Percentiles rank a stretch among this genome's conserved stretches.
Evolutionary conservation across 2,113 vertebrate species (phyloP).

Genomic region (Pseudonaja textilis): DNA sequence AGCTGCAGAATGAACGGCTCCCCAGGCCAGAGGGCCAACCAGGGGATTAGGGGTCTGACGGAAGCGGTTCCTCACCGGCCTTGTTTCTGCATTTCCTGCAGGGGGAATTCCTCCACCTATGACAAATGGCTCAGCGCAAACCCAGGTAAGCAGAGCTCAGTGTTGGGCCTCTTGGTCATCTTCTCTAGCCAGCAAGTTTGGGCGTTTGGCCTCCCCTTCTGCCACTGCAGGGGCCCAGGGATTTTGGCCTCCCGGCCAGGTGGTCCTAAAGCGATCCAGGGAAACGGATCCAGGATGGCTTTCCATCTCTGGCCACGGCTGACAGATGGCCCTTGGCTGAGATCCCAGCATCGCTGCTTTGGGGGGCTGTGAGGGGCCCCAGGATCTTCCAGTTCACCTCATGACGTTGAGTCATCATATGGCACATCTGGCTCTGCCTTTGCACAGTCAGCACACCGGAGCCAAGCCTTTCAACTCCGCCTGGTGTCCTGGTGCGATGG

Average conservation of each 20-base stretch:
- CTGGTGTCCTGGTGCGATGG: background rate
- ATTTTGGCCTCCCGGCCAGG: background rate
- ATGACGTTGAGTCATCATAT: background rate
- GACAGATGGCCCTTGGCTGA: background rate
- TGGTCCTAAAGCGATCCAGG: rapidly evolving
- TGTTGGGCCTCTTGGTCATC: background rate
- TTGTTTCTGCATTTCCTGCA: background rate
- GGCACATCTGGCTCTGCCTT: background rate
- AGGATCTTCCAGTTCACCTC: background rate
- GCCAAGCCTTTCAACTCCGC: background rate
- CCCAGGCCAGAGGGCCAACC: background rate
- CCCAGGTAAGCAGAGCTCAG: constrained; percentile 52
- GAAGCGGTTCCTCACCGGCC: rapidly evolving
- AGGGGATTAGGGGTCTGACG: rapidly evolving
- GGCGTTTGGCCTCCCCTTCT: background rate
- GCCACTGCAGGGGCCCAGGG: background rate
- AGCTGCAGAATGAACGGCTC: background rate
- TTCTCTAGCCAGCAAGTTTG: background rate
- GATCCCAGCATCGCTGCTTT: background rate
- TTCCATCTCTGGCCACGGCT: background rate
- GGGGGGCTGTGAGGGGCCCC: background rate
- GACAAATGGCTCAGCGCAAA: constrained; percentile 69
- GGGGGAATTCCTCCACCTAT: constrained; percentile 66
- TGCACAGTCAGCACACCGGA: background rate
- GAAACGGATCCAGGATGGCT: background rate